A percentile compares a stretch with the other conserved stretches of the same genome.
Conservation (phyloP, 1,140 invertebrate species). For the Cotesia vestalis region DNA sequence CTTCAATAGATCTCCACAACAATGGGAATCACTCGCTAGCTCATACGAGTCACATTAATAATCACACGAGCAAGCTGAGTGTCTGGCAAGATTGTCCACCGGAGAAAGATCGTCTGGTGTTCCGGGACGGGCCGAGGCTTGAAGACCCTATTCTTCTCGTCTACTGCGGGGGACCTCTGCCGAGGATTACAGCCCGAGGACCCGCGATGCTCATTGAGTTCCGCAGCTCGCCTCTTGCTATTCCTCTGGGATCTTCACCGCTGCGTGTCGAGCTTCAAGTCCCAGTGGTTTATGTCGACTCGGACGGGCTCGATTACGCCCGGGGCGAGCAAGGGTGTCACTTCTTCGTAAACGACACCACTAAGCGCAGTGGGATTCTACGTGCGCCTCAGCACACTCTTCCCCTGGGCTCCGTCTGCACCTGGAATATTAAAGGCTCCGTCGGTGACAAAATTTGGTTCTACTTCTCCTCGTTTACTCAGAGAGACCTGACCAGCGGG, state of each 20-base stretch:
- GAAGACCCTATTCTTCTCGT: conserved; percentile 84
- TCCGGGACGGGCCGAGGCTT: conserved; percentile 83
- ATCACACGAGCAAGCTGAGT: conserved; percentile 73
- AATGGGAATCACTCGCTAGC: conserved; percentile 34
- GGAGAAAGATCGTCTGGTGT: conserved; percentile 82
- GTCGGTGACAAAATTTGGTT: conserved; percentile 85
- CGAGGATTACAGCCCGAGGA: conserved; percentile 74
- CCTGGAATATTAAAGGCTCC: conserved; percentile 82
- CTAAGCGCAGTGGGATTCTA: conserved; percentile 70
- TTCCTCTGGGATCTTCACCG: conserved; percentile 74
- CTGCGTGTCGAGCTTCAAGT: conserved; percentile 83
- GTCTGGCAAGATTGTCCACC: conserved; percentile 86
- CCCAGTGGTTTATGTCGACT: conserved; percentile 86
- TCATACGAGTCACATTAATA: conserved; percentile 51
- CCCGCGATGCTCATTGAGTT: conserved; percentile 87
- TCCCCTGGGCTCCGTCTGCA: conserved; percentile 85
- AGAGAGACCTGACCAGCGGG: conserved; percentile 72
- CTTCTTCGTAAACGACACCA: conserved; percentile 65
- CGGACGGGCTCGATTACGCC: conserved; percentile 78
- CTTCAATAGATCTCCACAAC: conserved; percentile 7
- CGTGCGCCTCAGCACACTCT: conserved; percentile 83
- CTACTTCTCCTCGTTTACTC: conserved; percentile 84
- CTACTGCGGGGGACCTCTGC: conserved; percentile 86
- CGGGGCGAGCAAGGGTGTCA: conserved; percentile 66
- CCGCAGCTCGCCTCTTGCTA: conserved; percentile 79